A percentile compares a stretch with the other conserved stretches of the same genome.
These are phyloP conservation scores for Poeciliopsis paucimaculata DNA, from an alignment of 2,797 vertebrate species.

Conservation along the genomic window DNA sequence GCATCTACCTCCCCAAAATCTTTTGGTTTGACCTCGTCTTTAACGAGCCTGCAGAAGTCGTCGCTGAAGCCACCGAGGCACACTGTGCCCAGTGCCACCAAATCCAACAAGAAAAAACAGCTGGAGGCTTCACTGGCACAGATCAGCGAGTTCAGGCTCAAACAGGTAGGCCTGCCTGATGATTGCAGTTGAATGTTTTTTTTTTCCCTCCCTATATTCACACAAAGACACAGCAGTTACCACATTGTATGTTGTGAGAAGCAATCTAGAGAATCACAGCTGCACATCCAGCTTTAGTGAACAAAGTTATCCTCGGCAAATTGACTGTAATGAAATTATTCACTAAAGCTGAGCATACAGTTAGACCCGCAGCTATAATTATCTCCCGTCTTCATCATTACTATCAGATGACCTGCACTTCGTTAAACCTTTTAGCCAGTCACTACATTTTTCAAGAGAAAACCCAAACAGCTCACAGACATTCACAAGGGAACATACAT, in stretches of 20 bases:
- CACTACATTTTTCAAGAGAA: slow-evolving; percentile 24
- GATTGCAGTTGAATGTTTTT: slow-evolving; percentile 14
- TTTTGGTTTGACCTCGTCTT: slow-evolving; percentile 74
- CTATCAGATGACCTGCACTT: slow-evolving; percentile 17
- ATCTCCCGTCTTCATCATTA: slow-evolving; percentile 32
- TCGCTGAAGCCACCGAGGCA: slow-evolving; percentile 65
- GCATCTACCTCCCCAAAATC: slow-evolving; percentile 89
- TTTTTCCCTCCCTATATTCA: neutral
- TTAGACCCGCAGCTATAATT: slow-evolving; percentile 24
- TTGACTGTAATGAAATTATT: slow-evolving; percentile 35
- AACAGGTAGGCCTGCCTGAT: slow-evolving; percentile 86
- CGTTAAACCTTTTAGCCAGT: slow-evolving; percentile 31
- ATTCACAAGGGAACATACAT: neutral
- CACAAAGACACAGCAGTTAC: slow-evolving; percentile 6
- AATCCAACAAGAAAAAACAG: slow-evolving; percentile 92
- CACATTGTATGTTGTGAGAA: slow-evolving; percentile 17
- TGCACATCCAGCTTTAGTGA: slow-evolving; percentile 20
- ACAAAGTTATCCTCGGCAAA: slow-evolving; percentile 36
- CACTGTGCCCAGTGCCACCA: slow-evolving; percentile 64
- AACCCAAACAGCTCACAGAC: neutral
- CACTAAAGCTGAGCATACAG: slow-evolving; percentile 18
- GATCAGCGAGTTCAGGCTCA: slow-evolving; percentile 91
- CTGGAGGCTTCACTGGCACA: slow-evolving; percentile 90
- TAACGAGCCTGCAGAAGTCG: slow-evolving; percentile 71
- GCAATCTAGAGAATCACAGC: slow-evolving; percentile 1